These are phyloP conservation scores for Theretra japonica DNA, from an alignment of 2,888 invertebrate genomes.

Conservation along the genomic window DNA sequence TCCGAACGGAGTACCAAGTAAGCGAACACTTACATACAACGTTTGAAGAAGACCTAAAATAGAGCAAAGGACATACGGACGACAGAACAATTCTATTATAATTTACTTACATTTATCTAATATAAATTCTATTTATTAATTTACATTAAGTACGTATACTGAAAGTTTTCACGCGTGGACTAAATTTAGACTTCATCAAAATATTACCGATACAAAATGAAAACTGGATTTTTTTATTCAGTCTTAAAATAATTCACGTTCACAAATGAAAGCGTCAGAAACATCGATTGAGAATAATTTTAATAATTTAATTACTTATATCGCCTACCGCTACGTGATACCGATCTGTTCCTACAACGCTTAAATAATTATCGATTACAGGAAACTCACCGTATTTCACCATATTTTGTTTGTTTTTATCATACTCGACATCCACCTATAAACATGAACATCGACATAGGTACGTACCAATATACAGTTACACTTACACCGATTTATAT, in stretches of 20 bases:
- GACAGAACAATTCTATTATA: conserved; percentile 79
- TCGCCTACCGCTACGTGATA: conserved; percentile 77
- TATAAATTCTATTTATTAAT: conserved; percentile 82
- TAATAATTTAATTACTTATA: conserved; percentile 76
- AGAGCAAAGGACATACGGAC: conserved; percentile 59
- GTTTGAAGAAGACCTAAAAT: conserved; percentile 69
- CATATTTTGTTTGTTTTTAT: conserved; percentile 64
- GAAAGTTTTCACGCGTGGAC: conserved; percentile 82
- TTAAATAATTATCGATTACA: conserved; percentile 78
- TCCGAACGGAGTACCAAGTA: conserved; percentile 55
- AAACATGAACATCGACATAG: conserved; percentile 81
- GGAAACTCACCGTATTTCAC: conserved; percentile 82
- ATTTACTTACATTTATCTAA: conserved; percentile 83
- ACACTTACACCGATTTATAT: conserved; percentile 73
- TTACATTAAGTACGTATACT: conserved; percentile 85
- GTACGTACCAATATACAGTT: conserved; percentile 80
- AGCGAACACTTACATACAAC: conserved; percentile 45
- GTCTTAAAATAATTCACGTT: conserved; percentile 77
- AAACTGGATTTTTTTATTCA: conserved; percentile 80
- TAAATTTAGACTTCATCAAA: conserved; percentile 76
- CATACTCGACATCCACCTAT: conserved; percentile 50
- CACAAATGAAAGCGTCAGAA: conserved; percentile 47
- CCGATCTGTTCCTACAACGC: conserved; percentile 79
- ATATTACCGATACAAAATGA: conserved; percentile 60
- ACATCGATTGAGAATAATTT: conserved; percentile 33